These are phyloP conservation scores for Drosophila arawakana DNA, from an alignment of 1,140 invertebrate species.

Conservation along the genomic window DNA sequence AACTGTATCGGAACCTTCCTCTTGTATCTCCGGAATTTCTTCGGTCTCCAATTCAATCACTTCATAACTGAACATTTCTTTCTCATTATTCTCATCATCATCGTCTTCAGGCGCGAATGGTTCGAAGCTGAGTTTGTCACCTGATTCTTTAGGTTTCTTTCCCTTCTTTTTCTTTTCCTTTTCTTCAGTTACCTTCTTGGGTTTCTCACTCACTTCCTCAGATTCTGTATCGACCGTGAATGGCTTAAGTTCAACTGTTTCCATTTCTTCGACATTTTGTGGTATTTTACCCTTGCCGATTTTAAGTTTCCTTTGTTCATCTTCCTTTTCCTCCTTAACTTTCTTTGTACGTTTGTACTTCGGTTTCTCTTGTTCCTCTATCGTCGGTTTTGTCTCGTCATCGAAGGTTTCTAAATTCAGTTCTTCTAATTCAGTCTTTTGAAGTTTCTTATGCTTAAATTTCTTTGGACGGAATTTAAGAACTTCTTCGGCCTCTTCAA, in stretches of 20 bases:
- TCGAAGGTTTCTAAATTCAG: slow-evolving; percentile 55
- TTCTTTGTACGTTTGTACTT: slow-evolving; percentile 76
- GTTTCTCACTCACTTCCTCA: slow-evolving; percentile 69
- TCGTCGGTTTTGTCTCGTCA: slow-evolving; percentile 38
- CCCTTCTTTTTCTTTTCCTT: slow-evolving; percentile 57
- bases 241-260: slow-evolving; percentile 86
- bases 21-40: slow-evolving; percentile 13
- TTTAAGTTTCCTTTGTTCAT: slow-evolving; percentile 64
- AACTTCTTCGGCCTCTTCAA: slow-evolving; percentile 74
- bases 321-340: slow-evolving; percentile 31
- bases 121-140: slow-evolving; percentile 44
- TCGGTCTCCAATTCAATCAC: slow-evolving; percentile 59
- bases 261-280: slow-evolving; percentile 70
- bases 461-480: slow-evolving; percentile 70
- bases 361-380: slow-evolving; percentile 45
- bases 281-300: slow-evolving; percentile 73
- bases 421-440: slow-evolving; percentile 62
- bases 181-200: slow-evolving; percentile 65
- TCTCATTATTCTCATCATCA: slow-evolving; percentile 36
- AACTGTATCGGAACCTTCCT: slow-evolving; percentile 22
- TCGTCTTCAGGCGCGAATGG: slow-evolving; percentile 19
- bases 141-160: slow-evolving; percentile 45
- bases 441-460: slow-evolving; percentile 60
- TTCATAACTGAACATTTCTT: slow-evolving; percentile 56
- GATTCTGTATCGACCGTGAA: slow-evolving; percentile 70